Evolutionary conservation across 2,797 vertebrate species (phyloP).

Genomic region (Mus minutoides): DNA sequence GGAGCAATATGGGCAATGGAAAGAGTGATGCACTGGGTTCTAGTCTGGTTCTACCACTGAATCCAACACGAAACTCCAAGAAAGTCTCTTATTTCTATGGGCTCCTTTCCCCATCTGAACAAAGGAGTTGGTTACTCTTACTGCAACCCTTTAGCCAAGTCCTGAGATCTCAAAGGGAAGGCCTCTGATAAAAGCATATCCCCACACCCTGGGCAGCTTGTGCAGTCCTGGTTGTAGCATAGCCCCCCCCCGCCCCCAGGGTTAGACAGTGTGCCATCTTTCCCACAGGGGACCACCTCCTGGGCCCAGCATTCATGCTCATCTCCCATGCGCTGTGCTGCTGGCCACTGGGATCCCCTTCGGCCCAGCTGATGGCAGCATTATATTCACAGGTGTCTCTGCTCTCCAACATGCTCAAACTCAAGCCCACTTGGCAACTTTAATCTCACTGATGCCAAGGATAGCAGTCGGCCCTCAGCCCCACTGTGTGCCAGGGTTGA

Average conservation of each 20-base stretch:
- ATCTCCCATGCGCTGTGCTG: background rate
- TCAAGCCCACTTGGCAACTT: conserved; percentile 51
- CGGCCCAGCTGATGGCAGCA: conserved; percentile 1
- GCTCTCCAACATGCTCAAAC: conserved; percentile 41
- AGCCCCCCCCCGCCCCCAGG: too few relatives aligned
- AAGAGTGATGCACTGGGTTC: background rate
- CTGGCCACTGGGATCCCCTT: background rate
- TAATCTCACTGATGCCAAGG: conserved; percentile 20
- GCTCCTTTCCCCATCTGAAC: background rate
- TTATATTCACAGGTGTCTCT: conserved; percentile 10
- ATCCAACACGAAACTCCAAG: background rate
- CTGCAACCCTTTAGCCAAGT: background rate
- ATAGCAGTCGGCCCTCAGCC: conserved; percentile 41
- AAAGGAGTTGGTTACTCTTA: background rate
- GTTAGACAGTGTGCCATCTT: background rate
- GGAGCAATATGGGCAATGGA: background rate
- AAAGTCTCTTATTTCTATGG: background rate
- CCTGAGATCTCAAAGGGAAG: conserved; percentile 26
- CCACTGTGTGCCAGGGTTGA: conserved; percentile 12
- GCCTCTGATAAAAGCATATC: background rate
- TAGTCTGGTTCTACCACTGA: background rate
- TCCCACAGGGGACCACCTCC: background rate
- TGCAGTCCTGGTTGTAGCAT: background rate
- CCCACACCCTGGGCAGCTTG: background rate
- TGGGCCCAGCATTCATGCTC: background rate